Base-by-base conservation (phyloP, 2,113 vertebrate species). In the Eclectus roratus region DNA sequence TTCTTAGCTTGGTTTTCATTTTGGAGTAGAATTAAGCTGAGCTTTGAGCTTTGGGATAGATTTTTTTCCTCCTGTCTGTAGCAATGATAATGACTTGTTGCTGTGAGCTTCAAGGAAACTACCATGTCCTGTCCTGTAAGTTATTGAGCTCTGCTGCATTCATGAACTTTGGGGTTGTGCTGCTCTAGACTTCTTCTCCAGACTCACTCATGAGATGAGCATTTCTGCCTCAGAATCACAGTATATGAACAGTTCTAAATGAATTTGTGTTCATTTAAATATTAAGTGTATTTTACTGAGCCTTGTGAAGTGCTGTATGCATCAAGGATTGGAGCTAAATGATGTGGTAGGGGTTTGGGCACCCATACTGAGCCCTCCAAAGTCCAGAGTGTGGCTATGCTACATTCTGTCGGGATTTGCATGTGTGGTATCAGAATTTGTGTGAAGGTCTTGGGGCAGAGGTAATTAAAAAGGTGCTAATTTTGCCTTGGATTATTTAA, bases 41-140 rank as follows among this genome's bases (percentile, higher is more conserved):
- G 4, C 20, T 44, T 11, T 68, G 37, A 64, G 4, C 20, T 44
- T 11, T 13, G 21, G 56, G 29, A 7, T 1, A 28, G 47, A 44
- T 19, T n/a, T 21, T 74, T 11, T 52, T 23, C 16, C 14, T 80
- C 17, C 43, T 53, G 33, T 28, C 39, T 37, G 19, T 13, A 47
- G 21, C 11, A 58, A 5, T 35, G 33, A 24, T 10, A 24, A 53
- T 49, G 39, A 7, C 15, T 77, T 17, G 11, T 37, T 49, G 71
- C 56, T 64, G 53, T 64, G 53, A 35, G 25, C 17, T 47, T 17
- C 1, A 11, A 56, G 68, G 43, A 31, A 44, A 4, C 13, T 50
- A 21, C 31, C 29, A 8, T 56, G n/a, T 47, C 0, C 0, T 24
- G 58, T 21, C 29, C 31, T 33, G 50, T 10, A 18, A 25, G 15